Evolutionary conservation across 2,888 invertebrate genomes (phyloP), one percentile per base, ranked within the genome.

Genomic region (Clusia tigrina): DNA sequence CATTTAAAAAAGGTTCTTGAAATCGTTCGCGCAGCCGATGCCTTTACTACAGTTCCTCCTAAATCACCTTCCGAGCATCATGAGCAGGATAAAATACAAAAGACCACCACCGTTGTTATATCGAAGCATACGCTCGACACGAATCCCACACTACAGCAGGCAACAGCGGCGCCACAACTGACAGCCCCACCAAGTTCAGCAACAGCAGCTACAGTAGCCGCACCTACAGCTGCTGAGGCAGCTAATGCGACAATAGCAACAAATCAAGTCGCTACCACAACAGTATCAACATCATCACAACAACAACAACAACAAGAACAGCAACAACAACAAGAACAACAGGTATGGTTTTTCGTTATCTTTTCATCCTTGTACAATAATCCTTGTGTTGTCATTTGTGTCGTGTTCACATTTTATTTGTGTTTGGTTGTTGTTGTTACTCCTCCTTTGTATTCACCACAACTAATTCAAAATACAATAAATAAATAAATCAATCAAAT

Each of bases 71-170:
- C 88, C 69, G 86, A 88, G 32, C 88, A 88, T 68, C 81, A 80
- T 65, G 84, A 85, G 66, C 84, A 84, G 71, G 84, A 85, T 69
- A 88, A 88, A 78, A 88, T 88, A 75, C 86, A 88, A 71, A 95
- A 95, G 86, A 95, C 94, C 63, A 95, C 95, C 69, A 95, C 95
- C 12, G 92, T 95, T 74, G 94, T 95, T 62, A 95, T 95, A 94
- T 94, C 94, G 83, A 95, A 95, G 83, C 95, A 95, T 84, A 94
- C 94, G 62, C 86, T 94, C 74, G 93, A 93, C 70, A 84, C 84
- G 64, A 81, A 84, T 75, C 81, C 81, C 42, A 73, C 79, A 56
- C 74, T 80, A 59, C 75, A 72, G 61, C 73, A 76, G 61, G 77
- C 76, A 22, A 73, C 77, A 60, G 69, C 77, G 56, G 74, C 79